A percentile compares a stretch with the other conserved stretches of the same genome.
These are phyloP conservation scores for Neostethus bicornis DNA, from an alignment of 2,797 vertebrate species.

Conservation along the genomic window DNA sequence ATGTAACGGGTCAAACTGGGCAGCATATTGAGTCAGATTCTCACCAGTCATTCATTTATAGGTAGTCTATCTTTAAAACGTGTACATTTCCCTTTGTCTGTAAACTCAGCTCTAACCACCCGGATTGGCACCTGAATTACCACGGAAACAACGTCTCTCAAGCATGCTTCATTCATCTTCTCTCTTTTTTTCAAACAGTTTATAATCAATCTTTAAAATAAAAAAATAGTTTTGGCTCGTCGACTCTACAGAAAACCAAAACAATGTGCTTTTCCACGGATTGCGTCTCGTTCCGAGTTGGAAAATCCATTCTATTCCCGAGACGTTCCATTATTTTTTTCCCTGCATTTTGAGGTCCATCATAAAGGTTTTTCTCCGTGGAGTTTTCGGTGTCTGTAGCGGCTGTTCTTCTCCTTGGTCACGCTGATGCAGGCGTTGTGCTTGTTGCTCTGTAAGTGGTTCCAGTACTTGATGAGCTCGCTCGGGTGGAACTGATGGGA, in stretches of 20 bases:
- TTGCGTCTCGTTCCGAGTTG: constrained; percentile 78
- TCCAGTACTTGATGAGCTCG: constrained; percentile 98
- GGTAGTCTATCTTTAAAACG: constrained; percentile 72
- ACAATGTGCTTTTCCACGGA: constrained; percentile 81
- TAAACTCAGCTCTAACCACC: constrained; percentile 60
- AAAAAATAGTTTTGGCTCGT: constrained; percentile 90
- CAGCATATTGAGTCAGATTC: constrained; percentile 73
- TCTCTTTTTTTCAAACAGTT: constrained; percentile 74
- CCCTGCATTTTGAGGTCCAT: constrained; percentile 23
- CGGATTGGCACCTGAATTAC: constrained; percentile 70
- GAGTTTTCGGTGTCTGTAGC: constrained; percentile 89
- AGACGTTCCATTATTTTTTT: constrained; percentile 20
- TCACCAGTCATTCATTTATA: constrained; percentile 71
- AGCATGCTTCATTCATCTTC: constrained; percentile 78
- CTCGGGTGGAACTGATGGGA: constrained; percentile 98
- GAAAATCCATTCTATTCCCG: constrained; percentile 49
- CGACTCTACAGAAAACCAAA: constrained; percentile 82
- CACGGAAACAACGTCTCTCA: constrained; percentile 49
- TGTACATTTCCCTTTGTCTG: constrained; percentile 69
- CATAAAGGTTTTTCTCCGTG: constrained; percentile 81
- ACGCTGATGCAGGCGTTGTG: constrained; percentile 94
- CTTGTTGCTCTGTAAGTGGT: constrained; percentile 98
- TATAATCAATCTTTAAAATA: constrained; percentile 80
- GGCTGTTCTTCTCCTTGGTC: constrained; percentile 90
- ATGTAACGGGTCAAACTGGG: constrained; percentile 71